A percentile compares a stretch with the other conserved stretches of the same genome.
Evolutionary conservation across 2,113 vertebrate species (phyloP).

Genomic region (Cebidichthys violaceus): DNA sequence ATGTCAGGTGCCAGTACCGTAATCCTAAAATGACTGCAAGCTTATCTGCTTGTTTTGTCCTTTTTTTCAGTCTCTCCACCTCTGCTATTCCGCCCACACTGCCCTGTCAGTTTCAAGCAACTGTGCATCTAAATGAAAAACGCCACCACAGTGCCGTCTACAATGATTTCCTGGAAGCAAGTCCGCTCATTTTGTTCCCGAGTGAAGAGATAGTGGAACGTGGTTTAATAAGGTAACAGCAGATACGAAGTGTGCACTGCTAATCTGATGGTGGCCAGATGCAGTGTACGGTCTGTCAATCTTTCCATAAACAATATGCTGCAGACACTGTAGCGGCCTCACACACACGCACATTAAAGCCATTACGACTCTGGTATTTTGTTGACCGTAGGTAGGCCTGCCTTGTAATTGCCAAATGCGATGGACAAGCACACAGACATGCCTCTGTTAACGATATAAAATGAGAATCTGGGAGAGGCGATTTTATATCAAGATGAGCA

Average conservation of each 20-base stretch:
- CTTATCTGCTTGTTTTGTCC: slow-evolving; percentile 42
- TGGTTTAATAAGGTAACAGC: slow-evolving; percentile 58
- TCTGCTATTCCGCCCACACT: slow-evolving; percentile 30
- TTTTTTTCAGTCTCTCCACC: slow-evolving; percentile 14
- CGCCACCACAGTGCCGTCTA: slow-evolving; percentile 12
- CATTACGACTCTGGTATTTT: slow-evolving; percentile 48
- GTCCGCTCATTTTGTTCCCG: slow-evolving; percentile 34
- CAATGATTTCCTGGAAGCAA: slow-evolving; percentile 42
- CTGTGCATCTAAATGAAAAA: slow-evolving; percentile 44
- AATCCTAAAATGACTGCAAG: slow-evolving; percentile 10
- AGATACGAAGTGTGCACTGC: slow-evolving; percentile 35
- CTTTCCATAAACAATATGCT: slow-evolving; percentile 29
- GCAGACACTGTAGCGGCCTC: slow-evolving; percentile 26
- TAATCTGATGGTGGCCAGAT: slow-evolving; percentile 57
- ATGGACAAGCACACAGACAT: slow-evolving; percentile 27
- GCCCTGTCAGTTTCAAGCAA: slow-evolving; percentile 5
- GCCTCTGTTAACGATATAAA: slow-evolving; percentile 36
- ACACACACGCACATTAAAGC: slow-evolving; percentile 27
- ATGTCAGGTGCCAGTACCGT: not conserved
- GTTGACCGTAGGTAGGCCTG: slow-evolving; percentile 25
- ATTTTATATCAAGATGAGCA: slow-evolving; percentile 28
- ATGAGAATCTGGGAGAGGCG: slow-evolving; percentile 34
- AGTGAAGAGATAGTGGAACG: slow-evolving; percentile 31
- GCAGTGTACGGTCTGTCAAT: slow-evolving; percentile 31
- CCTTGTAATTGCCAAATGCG: slow-evolving; percentile 37